These are phyloP conservation scores for Semnornis frantzii DNA, from an alignment of 2,113 vertebrate genomes.

Conservation along the genomic window DNA sequence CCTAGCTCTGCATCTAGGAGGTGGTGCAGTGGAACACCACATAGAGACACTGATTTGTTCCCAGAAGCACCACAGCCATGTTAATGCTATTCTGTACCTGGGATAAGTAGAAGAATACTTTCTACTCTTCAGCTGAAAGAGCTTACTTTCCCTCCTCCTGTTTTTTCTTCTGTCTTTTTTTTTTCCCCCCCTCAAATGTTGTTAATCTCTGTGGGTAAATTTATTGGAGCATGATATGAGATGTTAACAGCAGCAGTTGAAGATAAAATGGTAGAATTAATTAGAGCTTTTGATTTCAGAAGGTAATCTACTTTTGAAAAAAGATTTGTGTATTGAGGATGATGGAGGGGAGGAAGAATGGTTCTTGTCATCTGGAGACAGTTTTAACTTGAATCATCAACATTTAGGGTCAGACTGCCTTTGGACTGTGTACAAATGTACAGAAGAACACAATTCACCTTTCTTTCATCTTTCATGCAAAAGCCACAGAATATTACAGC, in stretches of 20 bases:
- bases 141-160: not conserved
- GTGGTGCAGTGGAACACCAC: not conserved
- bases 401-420: conserved; percentile 5
- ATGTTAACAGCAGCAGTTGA: conserved; percentile 30
- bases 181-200: not conserved
- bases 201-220: conserved; percentile 59
- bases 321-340: not conserved
- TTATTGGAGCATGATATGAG: conserved; percentile 66
- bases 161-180: not conserved
- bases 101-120: not conserved
- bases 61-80: not conserved
- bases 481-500: not conserved
- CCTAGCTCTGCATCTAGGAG: not conserved
- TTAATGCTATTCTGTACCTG: not conserved
- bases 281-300: conserved; percentile 52
- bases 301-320: conserved; percentile 27
- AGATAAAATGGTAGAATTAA: conserved; percentile 60
- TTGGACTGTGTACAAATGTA: not conserved
- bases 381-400: conserved; percentile 16
- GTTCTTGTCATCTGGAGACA: not conserved
- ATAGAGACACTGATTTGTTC: not conserved
- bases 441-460: not conserved
- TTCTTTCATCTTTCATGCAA: not conserved
- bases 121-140: not conserved
- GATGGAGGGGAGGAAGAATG: not conserved